These are phyloP conservation scores for Aptenodytes patagonicus DNA, from an alignment of 2,113 vertebrate genomes.

Conservation along the genomic window DNA sequence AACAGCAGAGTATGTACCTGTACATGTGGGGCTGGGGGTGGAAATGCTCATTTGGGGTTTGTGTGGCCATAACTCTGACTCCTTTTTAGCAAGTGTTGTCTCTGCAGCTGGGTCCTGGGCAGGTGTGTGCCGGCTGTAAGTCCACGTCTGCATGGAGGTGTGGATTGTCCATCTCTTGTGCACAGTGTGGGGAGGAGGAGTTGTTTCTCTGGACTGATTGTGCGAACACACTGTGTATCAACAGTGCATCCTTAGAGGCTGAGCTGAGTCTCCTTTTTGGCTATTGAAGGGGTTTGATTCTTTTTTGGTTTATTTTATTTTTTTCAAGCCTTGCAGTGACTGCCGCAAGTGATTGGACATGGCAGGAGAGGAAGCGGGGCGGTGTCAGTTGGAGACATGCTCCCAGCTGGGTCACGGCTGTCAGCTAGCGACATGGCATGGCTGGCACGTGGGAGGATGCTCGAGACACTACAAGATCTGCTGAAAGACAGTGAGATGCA, in stretches of 20 bases:
- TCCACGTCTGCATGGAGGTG: background rate
- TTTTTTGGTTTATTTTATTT: background rate
- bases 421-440: background rate
- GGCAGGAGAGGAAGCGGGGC: background rate
- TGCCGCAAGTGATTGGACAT: background rate
- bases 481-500: background rate
- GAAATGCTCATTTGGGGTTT: background rate
- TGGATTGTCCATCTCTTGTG: background rate
- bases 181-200: background rate
- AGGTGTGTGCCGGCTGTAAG: background rate
- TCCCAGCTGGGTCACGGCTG: background rate
- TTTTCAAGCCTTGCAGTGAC: background rate
- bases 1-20: background rate
- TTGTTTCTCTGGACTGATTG: background rate
- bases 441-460: background rate
- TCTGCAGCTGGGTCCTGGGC: background rate
- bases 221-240: background rate
- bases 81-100: background rate
- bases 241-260: background rate
- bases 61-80: background rate
- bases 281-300: background rate
- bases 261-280: background rate
- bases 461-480: background rate
- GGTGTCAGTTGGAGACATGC: background rate
- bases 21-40: accelerated